A percentile compares a stretch with the other conserved stretches of the same genome.
These are phyloP conservation scores for Hanleya hanleyi DNA, from an alignment of 2,888 invertebrate genomes.

Conservation along the genomic window DNA sequence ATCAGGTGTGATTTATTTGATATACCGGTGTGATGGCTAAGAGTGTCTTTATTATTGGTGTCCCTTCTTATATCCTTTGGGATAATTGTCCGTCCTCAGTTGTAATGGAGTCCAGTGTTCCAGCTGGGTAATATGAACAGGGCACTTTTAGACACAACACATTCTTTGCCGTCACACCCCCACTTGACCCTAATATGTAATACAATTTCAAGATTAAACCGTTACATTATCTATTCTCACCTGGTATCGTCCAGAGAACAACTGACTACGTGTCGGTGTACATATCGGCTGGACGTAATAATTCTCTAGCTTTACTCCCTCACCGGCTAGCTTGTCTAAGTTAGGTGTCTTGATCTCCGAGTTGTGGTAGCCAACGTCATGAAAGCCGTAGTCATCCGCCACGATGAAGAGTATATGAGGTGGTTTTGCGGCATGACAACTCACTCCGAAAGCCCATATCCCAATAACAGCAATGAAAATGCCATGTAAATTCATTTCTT, in stretches of 20 bases:
- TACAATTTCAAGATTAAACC: not conserved
- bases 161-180: not conserved
- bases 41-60: too few relatives aligned
- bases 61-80: too few relatives aligned
- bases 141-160: too few relatives aligned
- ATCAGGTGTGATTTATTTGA: too few relatives aligned
- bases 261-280: slow-evolving; percentile 50
- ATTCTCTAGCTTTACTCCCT: slow-evolving; percentile 50
- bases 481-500: too few relatives aligned
- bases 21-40: too few relatives aligned
- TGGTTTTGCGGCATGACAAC: not conserved
- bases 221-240: slow-evolving; percentile 20
- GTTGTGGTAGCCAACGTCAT: slow-evolving; percentile 53
- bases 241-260: slow-evolving; percentile 47
- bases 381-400: slow-evolving; percentile 51
- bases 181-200: not conserved
- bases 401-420: slow-evolving; percentile 47
- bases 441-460: not conserved
- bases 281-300: slow-evolving; percentile 55
- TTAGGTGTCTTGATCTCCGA: slow-evolving; percentile 49
- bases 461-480: too few relatives aligned
- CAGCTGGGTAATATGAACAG: too few relatives aligned
- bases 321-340: slow-evolving; percentile 41
- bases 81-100: too few relatives aligned
- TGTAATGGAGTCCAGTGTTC: too few relatives aligned